Base-by-base conservation (phyloP, 2,888 invertebrate genomes). In the Brenthis hecate region DNA sequence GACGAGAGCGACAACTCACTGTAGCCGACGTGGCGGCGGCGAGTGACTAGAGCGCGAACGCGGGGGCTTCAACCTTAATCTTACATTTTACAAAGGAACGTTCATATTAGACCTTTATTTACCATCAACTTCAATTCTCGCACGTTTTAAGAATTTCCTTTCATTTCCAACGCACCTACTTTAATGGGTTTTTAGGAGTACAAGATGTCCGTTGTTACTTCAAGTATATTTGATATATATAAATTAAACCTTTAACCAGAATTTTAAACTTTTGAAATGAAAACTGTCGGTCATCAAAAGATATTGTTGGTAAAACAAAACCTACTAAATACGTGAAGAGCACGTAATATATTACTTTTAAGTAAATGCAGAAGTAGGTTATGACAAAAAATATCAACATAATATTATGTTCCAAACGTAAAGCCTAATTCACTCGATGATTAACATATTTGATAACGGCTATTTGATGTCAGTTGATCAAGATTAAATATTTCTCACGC, bases 401-500 rank as follows among this genome's bases (percentile, higher is more conserved):
- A 65, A 53, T 19, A n/a, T 47, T 50, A 56, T 32, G 56, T 51
- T 61, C 51, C 16, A 54, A 57, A 36, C 56, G 32, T 51, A 63
- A 55, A 54, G 48, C 28, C n/a, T 50, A 50, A 50, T 8, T 32
- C 23, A 28, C 48, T 36, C 23, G 23, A 47, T 47, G 47, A 57
- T 6, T 53, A 19, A 53, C 13, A 23, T 57, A 14, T 19, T 50
- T n/a, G 28, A 50, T 60, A 65, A 63, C 56, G 65, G 54, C 50
- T 65, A 68, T 71, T 61, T 65, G 23, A 56, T 64, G 48, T 32
- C 23, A 60, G 19, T 57, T 53, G 47, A 36, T 43, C 54, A 28
- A 48, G 48, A 43, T 64, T 48, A 8, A 28, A 23, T 67, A 60
- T 56, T 70, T 68, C 65, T 70, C 58, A 60, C 68, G 67, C 55